Evolutionary conservation across 2,888 invertebrate genomes (phyloP), one percentile per base, ranked within the genome.

Genomic region (Hipparchia semele): DNA sequence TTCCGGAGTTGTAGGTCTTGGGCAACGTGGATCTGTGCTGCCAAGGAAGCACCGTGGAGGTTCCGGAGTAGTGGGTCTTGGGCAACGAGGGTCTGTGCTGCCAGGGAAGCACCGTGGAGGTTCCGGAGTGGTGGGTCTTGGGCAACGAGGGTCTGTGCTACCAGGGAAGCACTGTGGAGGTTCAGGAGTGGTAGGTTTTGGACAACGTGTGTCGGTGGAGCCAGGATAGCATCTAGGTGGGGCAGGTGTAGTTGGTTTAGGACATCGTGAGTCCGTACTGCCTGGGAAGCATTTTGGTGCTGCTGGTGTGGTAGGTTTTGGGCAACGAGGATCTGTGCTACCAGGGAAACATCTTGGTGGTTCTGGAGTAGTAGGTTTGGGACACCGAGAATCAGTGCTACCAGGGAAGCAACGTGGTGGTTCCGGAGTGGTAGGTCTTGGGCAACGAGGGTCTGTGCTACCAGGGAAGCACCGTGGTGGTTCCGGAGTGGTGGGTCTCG

Each of bases 251-350:
- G 83, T 78, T 3, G 87, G 85, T 76, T 78, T 76, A 0, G 87
- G 87, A 73, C 90, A 90, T 13, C 86, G 78, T 0, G 90, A 87
- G 76, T 94, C 89, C 0, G 33, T 80, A 0, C 86, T 83, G 0
- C 91, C 91, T 0, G 91, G 90, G 70, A 80, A 90, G 64, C 92
- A 84, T 13, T 73, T 78, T 2, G 84, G 83, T 39, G 85, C 80
- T 6, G 68, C 79, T 1, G 85, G 82, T 3, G 83, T 83, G 0
- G 82, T 82, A 0, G 83, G 83, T 23, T 77, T 77, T 0, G 87
- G 85, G 39, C 87, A 86, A 2, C 83, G 77, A 0, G 84, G 82
- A 66, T 86, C 77, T 0, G 64, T 59, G 54, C 66, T 72, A 3
- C 76, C 77, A 23, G 74, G 74, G 49, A 64, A 77, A 10, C 75